Base-by-base conservation (phyloP, 2,888 invertebrate genomes). In the Leptopilina syphax region DNA sequence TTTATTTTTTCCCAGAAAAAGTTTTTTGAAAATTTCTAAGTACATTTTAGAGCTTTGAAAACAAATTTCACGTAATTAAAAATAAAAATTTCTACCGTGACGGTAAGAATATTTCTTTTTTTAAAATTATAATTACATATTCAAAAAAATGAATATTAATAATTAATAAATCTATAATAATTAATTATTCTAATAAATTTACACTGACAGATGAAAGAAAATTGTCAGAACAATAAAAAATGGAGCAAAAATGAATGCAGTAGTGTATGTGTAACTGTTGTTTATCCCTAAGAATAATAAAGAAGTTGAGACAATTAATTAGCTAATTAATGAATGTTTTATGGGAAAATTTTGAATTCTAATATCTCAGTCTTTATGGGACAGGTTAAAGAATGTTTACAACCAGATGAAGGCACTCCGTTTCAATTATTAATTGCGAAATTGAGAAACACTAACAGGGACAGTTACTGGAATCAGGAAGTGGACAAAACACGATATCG, bases 381-480 rank as follows among this genome's bases (percentile, higher is more conserved):
- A 1, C 68, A 90, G 90, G 86, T 86, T 34, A 86, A 85, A 54
- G 84, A 89, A 77, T 85, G 89, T 77, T 80, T 93, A 63, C 87
- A 87, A 76, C 92, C 91, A n/a, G 87, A 91, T 3, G 85, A 90
- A 12, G 87, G 89, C 84, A 92, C 92, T n/a, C 88, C 92, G 84
- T 93, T 92, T 83, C 92, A 93, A 86, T 91, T 92, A 60, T 82
- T 93, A 34, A 88, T 93, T n/a, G 88, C 88, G 8, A 93, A 94
- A 83, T 87, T 93, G 73, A 91, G 90, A 84, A 93, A 93, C 82
- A 93, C 93, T 1, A 88, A 92, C n/a, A 93, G 92, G 84, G 89
- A 89, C 54, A 92, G 92, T 13, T 93, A 92, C 80, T 93, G 93
- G 93, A 90, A 92, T 76, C 89, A 91, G 83, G 89, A 92, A 83